A percentile compares a stretch with the other conserved stretches of the same genome.
phyloP scores from a whole-genome alignment of 2,797 vertebrate genomes.

The Siniperca undulata region DNA sequence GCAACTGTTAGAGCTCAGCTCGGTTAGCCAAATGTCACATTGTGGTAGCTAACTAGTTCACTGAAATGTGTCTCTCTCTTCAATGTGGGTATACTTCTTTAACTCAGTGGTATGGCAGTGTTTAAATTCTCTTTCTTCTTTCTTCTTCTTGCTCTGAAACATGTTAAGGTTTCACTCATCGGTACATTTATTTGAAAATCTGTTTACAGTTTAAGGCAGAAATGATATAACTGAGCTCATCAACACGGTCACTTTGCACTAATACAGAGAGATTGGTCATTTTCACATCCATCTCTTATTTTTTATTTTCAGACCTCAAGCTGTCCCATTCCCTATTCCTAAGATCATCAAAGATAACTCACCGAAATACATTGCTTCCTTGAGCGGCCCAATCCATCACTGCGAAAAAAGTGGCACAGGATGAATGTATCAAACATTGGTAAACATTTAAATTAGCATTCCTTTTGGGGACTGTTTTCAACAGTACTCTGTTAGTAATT shows the following conservation, averaged over 20 bases:
- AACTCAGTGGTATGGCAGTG: neutral
- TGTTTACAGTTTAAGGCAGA: neutral
- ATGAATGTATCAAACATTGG: slow-evolving; percentile 29
- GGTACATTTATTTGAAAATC: neutral
- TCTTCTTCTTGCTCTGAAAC: neutral
- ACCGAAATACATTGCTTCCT: slow-evolving; percentile 5
- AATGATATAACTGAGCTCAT: neutral
- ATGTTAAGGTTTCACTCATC: neutral
- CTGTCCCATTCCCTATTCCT: slow-evolving; percentile 10
- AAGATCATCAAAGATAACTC: slow-evolving; percentile 34
- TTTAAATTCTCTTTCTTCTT: neutral
- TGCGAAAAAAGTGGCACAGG: slow-evolving; percentile 6
- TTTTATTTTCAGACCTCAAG: slow-evolving; percentile 29
- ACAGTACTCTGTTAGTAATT: slow-evolving; percentile 23
- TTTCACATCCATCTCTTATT: neutral
- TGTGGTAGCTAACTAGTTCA: neutral
- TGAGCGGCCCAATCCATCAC: slow-evolving; percentile 20
- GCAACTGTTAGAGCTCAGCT: slow-evolving; percentile 12
- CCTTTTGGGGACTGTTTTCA: slow-evolving; percentile 28
- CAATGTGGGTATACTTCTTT: neutral
- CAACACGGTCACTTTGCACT: neutral
- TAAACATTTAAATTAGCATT: slow-evolving; percentile 44
- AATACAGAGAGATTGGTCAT: neutral
- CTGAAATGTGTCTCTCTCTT: neutral
- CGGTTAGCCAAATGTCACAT: slow-evolving; percentile 7